These are phyloP conservation scores for Linurgus olivaceus DNA, from an alignment of 2,797 vertebrate species.

Conservation along the genomic window DNA sequence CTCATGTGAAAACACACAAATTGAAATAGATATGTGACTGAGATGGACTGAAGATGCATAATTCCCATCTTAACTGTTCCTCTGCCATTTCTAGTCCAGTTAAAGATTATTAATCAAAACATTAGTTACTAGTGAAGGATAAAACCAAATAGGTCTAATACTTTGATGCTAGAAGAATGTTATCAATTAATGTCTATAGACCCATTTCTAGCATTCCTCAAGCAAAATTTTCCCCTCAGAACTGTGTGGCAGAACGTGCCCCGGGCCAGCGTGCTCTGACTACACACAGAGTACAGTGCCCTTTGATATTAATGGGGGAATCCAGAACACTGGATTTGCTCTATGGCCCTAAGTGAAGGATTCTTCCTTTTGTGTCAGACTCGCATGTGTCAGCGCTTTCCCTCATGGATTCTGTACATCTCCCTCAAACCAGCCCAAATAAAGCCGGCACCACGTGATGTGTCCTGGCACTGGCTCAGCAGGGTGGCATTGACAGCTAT, in stretches of 20 bases:
- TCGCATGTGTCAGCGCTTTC: conserved; percentile 41
- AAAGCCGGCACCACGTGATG: conserved; percentile 23
- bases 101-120: neutral
- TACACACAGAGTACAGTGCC: fast-evolving
- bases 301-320: neutral
- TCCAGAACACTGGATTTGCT: conserved; percentile 12
- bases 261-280: neutral
- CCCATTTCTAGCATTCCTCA: neutral
- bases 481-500: conserved; percentile 54
- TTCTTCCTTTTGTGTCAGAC: conserved; percentile 54
- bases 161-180: neutral
- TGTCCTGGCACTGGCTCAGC: conserved; percentile 52
- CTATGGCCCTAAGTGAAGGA: conserved; percentile 29
- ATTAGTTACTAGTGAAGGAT: neutral
- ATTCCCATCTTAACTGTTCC: neutral
- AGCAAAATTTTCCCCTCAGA: neutral
- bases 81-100: neutral
- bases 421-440: conserved; percentile 59
- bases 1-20: neutral
- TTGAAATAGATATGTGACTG: neutral
- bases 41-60: neutral
- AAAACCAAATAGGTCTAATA: neutral
- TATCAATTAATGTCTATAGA: neutral
- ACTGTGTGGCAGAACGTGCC: neutral
- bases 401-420: conserved; percentile 57